phyloP scores from a whole-genome alignment of 2,113 vertebrate species.

The Gracilinanus agilis region DNA sequence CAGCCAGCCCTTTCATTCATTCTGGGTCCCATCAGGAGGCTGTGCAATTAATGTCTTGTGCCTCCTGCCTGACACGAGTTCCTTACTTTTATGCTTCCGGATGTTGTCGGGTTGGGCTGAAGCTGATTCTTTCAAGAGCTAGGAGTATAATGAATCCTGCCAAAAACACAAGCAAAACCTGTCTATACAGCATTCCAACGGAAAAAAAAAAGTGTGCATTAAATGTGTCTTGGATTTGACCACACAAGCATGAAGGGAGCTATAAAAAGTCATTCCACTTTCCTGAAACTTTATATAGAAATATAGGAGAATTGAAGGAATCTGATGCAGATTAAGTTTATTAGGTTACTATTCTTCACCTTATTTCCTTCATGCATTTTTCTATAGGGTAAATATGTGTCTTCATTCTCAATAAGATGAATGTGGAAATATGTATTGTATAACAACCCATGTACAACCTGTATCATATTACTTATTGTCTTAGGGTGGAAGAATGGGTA shows the following conservation, averaged over 20 bases:
- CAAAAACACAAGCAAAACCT: not conserved
- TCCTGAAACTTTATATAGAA: slow-evolving; percentile 30
- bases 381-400: no score
- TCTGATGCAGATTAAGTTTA: no score
- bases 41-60: slow-evolving; percentile 11
- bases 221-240: slow-evolving; percentile 7
- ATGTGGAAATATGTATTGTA: no score
- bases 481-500: no score
- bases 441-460: no score
- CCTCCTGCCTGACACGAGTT: not conserved
- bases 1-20: slow-evolving; percentile 16
- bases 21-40: not conserved
- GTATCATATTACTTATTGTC: no score
- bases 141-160: not conserved
- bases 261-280: slow-evolving; percentile 45
- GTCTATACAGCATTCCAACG: not conserved
- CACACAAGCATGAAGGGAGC: not conserved
- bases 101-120: not conserved
- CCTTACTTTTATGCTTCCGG: not conserved
- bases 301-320: not conserved
- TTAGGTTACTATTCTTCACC: no score
- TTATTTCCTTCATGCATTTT: no score
- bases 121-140: not conserved
- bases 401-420: no score
- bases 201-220: not conserved